These are phyloP conservation scores for Morpho helenor DNA, from an alignment of 2,888 invertebrate species.

Conservation along the genomic window DNA sequence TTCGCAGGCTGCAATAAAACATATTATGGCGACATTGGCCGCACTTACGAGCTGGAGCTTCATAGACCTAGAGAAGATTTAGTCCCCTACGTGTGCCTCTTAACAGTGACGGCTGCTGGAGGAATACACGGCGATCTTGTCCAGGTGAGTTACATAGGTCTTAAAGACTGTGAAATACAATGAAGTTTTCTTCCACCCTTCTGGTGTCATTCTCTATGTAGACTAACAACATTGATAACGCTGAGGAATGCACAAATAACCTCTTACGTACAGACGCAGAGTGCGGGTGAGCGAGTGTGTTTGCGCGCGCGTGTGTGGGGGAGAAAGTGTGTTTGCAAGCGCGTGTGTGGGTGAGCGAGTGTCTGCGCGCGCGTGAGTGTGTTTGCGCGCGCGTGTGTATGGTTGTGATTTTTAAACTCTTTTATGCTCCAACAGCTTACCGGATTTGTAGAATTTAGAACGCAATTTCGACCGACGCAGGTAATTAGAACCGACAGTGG, in stretches of 20 bases:
- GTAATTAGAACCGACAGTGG: not conserved
- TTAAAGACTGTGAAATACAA: too few species aligned
- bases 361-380: not conserved
- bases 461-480: too few species aligned
- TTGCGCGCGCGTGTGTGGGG: not conserved
- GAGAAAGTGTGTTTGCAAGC: not conserved
- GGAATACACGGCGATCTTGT: slow-evolving; percentile 91
- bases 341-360: not conserved
- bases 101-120: slow-evolving; percentile 92
- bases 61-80: slow-evolving; percentile 92
- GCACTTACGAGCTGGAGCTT: slow-evolving; percentile 91
- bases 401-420: too few species aligned
- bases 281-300: not conserved
- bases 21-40: slow-evolving; percentile 92
- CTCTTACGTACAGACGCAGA: not conserved
- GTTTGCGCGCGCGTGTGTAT: not conserved
- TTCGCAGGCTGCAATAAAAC: slow-evolving; percentile 92
- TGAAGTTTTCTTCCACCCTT: too few species aligned
- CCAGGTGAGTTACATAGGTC: slow-evolving; percentile 79
- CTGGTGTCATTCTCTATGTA: too few species aligned
- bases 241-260: not conserved
- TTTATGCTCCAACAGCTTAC: too few species aligned
- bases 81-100: slow-evolving; percentile 91
- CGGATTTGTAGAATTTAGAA: too few species aligned
- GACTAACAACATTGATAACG: too few species aligned